Percentiles rank a stretch among this genome's conserved stretches.
Conservation (phyloP, 2,113 vertebrate genomes). For the Notothenia coriiceps region DNA sequence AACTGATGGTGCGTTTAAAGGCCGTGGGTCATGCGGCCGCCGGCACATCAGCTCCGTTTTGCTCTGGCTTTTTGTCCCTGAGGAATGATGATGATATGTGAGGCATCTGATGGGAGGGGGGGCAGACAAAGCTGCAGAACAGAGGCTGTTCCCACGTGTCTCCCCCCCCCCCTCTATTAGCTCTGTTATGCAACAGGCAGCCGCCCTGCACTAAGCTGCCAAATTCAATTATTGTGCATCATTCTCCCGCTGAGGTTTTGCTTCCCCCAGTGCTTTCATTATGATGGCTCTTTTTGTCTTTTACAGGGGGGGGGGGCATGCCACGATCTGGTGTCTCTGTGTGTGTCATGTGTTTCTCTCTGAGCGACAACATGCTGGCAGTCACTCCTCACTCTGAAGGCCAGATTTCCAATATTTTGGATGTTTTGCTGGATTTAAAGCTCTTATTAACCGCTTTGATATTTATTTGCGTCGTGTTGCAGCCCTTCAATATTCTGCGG, state of each 20-base stretch:
- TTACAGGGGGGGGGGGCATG: conserved; percentile 62
- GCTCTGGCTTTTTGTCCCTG: too few species aligned
- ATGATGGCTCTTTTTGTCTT: conserved; percentile 74
- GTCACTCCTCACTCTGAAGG: too few species aligned
- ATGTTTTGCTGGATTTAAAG: too few species aligned
- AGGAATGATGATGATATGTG: too few species aligned
- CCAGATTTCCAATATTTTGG: too few species aligned
- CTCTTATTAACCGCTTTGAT: too few species aligned
- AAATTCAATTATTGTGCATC: conserved; percentile 84
- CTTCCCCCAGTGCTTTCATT: conserved; percentile 81
- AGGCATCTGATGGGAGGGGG: conserved; percentile 73
- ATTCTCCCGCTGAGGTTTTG: conserved; percentile 79
- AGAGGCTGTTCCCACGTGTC: conserved; percentile 82
- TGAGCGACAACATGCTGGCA: conserved; percentile 20
- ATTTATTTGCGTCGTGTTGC: too few species aligned
- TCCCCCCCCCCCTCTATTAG: conserved; percentile 78
- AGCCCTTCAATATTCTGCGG: too few species aligned
- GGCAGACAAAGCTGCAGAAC: conserved; percentile 84
- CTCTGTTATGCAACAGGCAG: conserved; percentile 82
- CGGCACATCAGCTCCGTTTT: too few species aligned
- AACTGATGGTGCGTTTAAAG: too few species aligned
- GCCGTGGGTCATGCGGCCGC: too few species aligned
- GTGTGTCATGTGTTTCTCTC: conserved; percentile 56
- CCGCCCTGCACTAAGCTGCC: conserved; percentile 83
- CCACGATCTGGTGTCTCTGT: conserved; percentile 66